A percentile compares a stretch with the other conserved stretches of the same genome.
Conservation (phyloP, 2,888 invertebrate species). For the Pristionchus mayeri region DNA sequence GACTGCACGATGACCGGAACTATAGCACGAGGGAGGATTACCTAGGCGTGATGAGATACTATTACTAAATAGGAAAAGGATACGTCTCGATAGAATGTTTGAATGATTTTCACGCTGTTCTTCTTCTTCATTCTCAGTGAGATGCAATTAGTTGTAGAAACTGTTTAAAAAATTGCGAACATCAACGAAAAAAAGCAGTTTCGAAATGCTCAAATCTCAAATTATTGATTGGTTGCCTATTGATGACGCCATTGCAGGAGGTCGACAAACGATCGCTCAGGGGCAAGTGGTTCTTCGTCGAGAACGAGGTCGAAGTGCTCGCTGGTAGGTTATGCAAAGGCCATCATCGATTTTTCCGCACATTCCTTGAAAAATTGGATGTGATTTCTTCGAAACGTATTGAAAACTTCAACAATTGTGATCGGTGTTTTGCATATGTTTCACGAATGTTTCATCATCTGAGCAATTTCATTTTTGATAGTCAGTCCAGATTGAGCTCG, state of each 20-base stretch:
- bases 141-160: no score
- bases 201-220: no score
- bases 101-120: not conserved
- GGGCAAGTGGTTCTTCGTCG: conserved; percentile 73
- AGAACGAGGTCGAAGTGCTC: conserved; percentile 67
- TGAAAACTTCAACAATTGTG: not conserved
- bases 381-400: not conserved
- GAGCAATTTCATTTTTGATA: not conserved
- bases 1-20: conserved; percentile 28
- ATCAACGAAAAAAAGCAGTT: not conserved
- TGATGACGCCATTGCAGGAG: conserved; percentile 62
- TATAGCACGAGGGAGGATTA: not conserved
- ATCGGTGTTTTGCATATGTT: not conserved
- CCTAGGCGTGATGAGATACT: no score
- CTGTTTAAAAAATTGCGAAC: no score
- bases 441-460: not conserved
- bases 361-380: not conserved
- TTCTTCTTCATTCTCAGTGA: no score
- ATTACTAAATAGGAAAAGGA: no score
- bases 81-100: not conserved
- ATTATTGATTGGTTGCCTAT: no score
- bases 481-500: no score
- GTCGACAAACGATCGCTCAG: conserved; percentile 70
- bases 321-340: conserved; percentile 15
- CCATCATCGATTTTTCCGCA: not conserved